These are phyloP conservation scores for Ceyx melanurus DNA, from an alignment of 2,113 vertebrate genomes.

Conservation along the genomic window DNA sequence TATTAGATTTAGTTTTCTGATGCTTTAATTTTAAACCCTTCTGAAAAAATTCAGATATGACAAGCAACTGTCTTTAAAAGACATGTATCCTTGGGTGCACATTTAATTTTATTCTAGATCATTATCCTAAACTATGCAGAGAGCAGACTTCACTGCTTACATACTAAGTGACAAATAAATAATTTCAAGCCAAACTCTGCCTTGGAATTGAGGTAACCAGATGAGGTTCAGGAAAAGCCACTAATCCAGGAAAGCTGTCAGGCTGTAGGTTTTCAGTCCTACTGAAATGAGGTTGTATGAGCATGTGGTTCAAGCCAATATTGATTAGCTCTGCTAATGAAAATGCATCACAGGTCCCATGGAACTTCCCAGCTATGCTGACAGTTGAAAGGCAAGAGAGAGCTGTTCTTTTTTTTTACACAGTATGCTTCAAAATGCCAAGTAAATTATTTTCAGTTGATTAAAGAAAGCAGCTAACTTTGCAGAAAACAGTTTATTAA, in stretches of 20 bases:
- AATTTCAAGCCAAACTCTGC: neutral
- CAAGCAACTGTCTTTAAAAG: neutral
- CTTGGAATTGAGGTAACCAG: neutral
- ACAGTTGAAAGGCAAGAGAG: neutral
- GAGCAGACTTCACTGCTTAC: neutral
- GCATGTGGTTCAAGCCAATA: neutral
- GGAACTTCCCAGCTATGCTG: neutral
- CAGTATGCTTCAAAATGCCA: neutral
- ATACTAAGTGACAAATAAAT: neutral
- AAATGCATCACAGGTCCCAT: neutral
- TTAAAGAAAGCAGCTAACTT: constrained; percentile 53
- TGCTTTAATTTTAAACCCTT: neutral
- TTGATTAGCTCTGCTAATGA: neutral
- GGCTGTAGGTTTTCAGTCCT: neutral
- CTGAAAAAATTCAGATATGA: neutral
- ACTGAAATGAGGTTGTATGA: neutral
- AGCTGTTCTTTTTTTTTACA: neutral
- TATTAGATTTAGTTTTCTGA: neutral
- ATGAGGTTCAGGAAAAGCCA: neutral
- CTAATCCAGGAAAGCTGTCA: neutral
- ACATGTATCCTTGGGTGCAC: neutral
- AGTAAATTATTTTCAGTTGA: neutral
- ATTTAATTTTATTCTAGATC: neutral
- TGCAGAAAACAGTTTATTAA: constrained; percentile 72
- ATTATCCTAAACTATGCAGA: neutral